Conservation (phyloP, 2,797 vertebrate species). For the Okamejei kenojei region DNA sequence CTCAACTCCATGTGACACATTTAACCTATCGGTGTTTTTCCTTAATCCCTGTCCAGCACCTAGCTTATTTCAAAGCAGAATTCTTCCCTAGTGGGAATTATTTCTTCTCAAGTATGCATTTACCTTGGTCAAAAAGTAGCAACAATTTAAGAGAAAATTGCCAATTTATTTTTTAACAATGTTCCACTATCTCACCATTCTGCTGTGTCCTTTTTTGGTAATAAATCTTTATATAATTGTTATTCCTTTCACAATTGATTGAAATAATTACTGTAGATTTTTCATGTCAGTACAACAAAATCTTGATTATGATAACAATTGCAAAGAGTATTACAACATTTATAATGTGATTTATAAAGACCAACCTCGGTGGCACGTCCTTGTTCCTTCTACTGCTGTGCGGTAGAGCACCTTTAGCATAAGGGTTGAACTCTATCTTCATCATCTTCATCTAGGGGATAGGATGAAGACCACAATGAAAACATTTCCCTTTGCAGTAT, state of each 20-base stretch:
- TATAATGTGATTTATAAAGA: not conserved
- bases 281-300: not conserved
- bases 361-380: not conserved
- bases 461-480: not conserved
- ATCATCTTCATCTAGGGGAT: conserved; percentile 26
- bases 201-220: too few species aligned
- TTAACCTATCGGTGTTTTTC: not conserved
- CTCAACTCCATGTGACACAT: not conserved
- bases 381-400: conserved; percentile 5
- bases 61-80: not conserved
- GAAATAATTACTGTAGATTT: not conserved
- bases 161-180: not conserved
- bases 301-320: not conserved
- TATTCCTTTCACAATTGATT: not conserved
- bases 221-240: not conserved
- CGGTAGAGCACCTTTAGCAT: conserved; percentile 33
- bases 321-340: not conserved
- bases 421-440: conserved; percentile 36
- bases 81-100: not conserved
- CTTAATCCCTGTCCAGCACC: not conserved
- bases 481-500: not conserved
- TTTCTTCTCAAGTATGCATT: not conserved
- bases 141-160: not conserved
- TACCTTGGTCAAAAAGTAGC: not conserved
- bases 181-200: not conserved